Base-by-base conservation (phyloP, 2,113 vertebrate genomes). In the Misgurnus mizolepis region DNA sequence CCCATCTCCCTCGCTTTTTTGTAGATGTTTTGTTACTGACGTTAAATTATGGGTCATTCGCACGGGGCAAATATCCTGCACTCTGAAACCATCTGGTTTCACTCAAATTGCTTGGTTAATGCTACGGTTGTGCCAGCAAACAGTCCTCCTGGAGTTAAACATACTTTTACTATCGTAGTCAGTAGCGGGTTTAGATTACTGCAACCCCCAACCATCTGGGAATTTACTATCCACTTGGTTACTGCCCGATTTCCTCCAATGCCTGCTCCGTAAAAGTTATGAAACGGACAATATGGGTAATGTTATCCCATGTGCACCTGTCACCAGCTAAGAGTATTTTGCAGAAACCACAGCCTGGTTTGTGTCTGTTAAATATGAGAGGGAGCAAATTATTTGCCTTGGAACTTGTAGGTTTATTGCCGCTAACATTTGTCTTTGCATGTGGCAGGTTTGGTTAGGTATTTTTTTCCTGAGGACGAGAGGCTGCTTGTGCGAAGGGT, bases 381-480 rank as follows among this genome's bases (percentile, higher is more conserved):
- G 60, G 53, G 50, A 43, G 39, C 41, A 68, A 86, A 85, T 86
- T 79, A 71, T 83, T 86, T 87, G 87, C 84, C 86, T 90, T 89
- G 85, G 68, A 71, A 87, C 88, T 84, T 86, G 86, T 86, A 79
- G 88, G 82, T 84, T 82, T 88, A 86, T 89, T 88, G 88, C 89
- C 89, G 88, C 89, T 90, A 90, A 82, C 40, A 65, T 81, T 74
- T 68, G 75, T 68, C 70, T 39, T 53, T 78, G 47, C 74, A 22
- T 78, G 39, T 55, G 18, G 40, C 67, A 72, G 64, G 72, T 81
- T 69, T 58, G 64, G 49, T 64, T 18, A 4, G 73, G 61, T 64
- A 14, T 74, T 74, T 55, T 41, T 55, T 55, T 64, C 49, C 27
- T 72, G 40, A 72, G 41, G 60, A 39, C 41, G 68, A 14, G 55